A percentile compares a stretch with the other conserved stretches of the same genome.
Evolutionary conservation across 2,113 vertebrate species (phyloP).

Genomic region (Tragelaphus buxtoni): DNA sequence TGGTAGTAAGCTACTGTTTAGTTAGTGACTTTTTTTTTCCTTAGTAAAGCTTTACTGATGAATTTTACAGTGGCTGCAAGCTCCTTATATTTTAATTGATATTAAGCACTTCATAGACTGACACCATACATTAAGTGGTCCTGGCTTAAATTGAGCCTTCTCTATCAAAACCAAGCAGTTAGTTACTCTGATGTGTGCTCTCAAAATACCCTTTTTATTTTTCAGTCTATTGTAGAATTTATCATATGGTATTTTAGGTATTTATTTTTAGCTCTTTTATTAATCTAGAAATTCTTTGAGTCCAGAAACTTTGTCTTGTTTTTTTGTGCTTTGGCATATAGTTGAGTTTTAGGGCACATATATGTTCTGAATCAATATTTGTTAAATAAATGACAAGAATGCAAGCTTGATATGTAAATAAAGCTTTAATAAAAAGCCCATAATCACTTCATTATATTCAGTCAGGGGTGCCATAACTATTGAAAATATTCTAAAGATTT

Average conservation of each 20-base stretch:
- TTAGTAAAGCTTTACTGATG: background rate
- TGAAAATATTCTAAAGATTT: conserved; percentile 5
- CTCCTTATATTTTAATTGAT: background rate
- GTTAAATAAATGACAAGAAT: background rate
- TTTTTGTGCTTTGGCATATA: background rate
- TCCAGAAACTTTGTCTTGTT: background rate
- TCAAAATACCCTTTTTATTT: background rate
- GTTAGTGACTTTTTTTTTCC: background rate
- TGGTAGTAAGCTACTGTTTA: background rate
- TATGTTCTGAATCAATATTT: conserved; percentile 12
- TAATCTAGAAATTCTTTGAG: background rate
- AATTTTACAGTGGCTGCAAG: background rate
- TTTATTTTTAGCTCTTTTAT: background rate
- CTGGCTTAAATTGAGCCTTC: background rate
- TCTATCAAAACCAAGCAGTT: background rate
- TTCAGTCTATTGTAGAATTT: background rate
- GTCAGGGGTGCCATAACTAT: background rate
- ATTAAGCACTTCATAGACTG: background rate
- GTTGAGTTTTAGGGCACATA: background rate
- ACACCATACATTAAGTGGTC: background rate
- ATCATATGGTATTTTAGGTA: conserved; percentile 7
- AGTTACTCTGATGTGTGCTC: background rate
- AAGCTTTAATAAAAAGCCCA: background rate
- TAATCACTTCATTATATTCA: background rate
- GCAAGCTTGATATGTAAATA: background rate